Base-by-base conservation (phyloP, 2,888 invertebrate species). In the Latheticus oryzae region DNA sequence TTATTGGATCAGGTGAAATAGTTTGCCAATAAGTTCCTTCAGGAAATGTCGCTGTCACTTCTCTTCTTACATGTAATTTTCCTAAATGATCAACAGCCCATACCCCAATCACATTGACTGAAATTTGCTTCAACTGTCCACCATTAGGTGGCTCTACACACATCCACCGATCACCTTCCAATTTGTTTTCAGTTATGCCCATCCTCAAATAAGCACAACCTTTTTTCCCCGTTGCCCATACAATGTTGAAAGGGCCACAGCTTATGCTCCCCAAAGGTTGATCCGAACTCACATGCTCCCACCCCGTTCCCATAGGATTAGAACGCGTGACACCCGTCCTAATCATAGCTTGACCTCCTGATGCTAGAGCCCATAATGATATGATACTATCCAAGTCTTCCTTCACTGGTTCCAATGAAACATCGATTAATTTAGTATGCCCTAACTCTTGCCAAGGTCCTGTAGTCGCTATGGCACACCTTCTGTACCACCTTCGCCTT, bases 371-470 rank as follows among this genome's bases (percentile, higher is more conserved):
- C 93, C 95, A 94, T 12, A 93, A 87, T 8, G 84, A 81, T 9
- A 89, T 81, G 51, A 72, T 68, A 32, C 75, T 75, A 68, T 83
- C 82, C 7, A 76, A 67, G 58, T 78, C 78, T 63, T 82, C 81
- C 32, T 76, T 73, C 5, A 82, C 78, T 5, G 80, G 77, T 75
- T 80, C 70, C 48, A 76, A 61, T 5, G 93, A 89, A 21, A 95
- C 84, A 75, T 94, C 93, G 5, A 91, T 75, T 58, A 95, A 81
- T 75, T 91, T 91, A 1, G 94, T 91, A 67, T 90, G 91, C n/a
- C 93, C 93, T 23, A 93, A 82, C 68, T 92, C 88, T 66, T 87
- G 82, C 95, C 95, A 96, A 0, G 96, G 95, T 0, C 95, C 95
- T 63, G 87, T 88, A 3, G 91, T 91, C 9, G 87, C 85, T 23